Evolutionary conservation across 2,113 vertebrate species (phyloP).

Genomic region (pig (Sus scrofa)): DNA sequence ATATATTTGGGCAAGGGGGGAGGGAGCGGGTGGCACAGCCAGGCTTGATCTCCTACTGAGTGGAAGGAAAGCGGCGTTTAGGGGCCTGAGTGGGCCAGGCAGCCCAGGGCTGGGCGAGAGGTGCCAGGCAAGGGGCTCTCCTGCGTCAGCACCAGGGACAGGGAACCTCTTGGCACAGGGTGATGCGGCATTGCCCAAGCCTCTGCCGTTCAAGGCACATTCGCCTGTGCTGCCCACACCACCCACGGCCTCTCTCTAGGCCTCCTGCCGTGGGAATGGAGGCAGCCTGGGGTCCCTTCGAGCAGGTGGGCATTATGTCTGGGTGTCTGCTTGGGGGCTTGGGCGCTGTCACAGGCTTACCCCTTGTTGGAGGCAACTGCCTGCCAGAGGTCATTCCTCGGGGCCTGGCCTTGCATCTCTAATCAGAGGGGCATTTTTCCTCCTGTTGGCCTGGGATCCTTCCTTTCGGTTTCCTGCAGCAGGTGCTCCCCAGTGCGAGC

Average conservation of each 20-base stretch:
- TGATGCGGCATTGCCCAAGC: neutral
- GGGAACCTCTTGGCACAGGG: neutral
- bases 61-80: too few species aligned
- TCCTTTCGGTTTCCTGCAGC: neutral
- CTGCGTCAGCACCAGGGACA: neutral
- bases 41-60: too few species aligned
- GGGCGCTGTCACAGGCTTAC: neutral
- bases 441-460: neutral
- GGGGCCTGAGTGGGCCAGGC: accelerated
- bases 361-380: too few species aligned
- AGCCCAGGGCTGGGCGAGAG: neutral
- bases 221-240: too few species aligned
- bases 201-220: neutral
- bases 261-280: neutral
- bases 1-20: neutral
- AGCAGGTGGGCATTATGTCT: neutral
- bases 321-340: neutral
- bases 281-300: accelerated
- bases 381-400: neutral
- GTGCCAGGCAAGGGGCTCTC: neutral
- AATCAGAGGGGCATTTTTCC: neutral
- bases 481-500: neutral
- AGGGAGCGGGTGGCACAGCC: neutral
- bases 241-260: neutral
- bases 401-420: neutral